phyloP scores from a whole-genome alignment of 1,140 invertebrate species.

The Listronotus oregonensis region DNA sequence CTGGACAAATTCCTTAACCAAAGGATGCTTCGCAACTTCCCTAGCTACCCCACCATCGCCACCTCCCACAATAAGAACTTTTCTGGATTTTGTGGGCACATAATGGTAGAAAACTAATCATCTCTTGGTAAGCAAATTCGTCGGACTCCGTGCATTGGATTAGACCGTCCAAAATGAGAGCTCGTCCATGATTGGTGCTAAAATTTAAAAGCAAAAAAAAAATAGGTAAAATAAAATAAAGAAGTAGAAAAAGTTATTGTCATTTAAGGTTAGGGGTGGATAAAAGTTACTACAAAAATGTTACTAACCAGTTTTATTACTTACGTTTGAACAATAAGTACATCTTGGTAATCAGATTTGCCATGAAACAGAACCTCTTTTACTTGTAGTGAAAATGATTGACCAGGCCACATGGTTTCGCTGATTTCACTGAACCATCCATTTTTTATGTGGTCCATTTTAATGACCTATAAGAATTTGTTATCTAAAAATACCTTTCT shows the following conservation, averaged over 20 bases:
- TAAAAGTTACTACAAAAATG: too few species aligned
- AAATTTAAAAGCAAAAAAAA: constrained; percentile 21
- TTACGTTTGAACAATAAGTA: constrained; percentile 89
- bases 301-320: constrained; percentile 42
- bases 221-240: neutral
- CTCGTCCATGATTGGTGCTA: constrained; percentile 86
- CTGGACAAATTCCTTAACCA: constrained; percentile 83
- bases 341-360: constrained; percentile 88
- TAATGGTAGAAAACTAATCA: constrained; percentile 93
- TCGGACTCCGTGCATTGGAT: constrained; percentile 97
- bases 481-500: too few species aligned
- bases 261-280: neutral
- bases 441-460: constrained; percentile 62
- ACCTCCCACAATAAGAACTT: constrained; percentile 95
- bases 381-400: constrained; percentile 87
- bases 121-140: constrained; percentile 98
- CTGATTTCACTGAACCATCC: constrained; percentile 93
- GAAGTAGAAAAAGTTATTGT: neutral
- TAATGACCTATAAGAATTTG: too few species aligned
- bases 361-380: constrained; percentile 81
- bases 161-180: constrained; percentile 91
- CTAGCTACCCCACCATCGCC: constrained; percentile 96
- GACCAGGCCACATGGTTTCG: constrained; percentile 84
- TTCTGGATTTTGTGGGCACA: constrained; percentile 89
- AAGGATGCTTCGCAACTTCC: constrained; percentile 92